Conservation (phyloP, 2,888 invertebrate species). For the Eremobia ochroleuca region DNA sequence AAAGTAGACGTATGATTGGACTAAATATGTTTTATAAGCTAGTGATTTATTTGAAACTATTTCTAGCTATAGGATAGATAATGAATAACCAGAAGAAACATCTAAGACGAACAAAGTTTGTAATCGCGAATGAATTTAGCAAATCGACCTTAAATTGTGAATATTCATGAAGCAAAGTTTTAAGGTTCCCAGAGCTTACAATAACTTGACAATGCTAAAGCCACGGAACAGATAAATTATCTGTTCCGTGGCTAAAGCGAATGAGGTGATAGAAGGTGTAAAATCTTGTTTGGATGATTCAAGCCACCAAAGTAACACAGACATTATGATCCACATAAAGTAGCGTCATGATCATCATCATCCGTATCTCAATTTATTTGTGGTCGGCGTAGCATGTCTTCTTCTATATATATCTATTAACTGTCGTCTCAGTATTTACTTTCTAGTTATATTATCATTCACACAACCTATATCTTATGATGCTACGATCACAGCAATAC, state of each 20-base stretch:
- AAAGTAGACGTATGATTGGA: slow-evolving; percentile 2
- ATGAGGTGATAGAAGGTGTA: background rate
- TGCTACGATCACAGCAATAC: background rate
- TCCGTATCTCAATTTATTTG: background rate
- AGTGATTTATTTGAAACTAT: background rate
- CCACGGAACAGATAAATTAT: too few relatives aligned
- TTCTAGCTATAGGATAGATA: background rate
- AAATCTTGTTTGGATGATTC: background rate
- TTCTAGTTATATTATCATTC: background rate
- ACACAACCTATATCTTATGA: too few relatives aligned
- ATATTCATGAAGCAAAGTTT: slow-evolving; percentile 33
- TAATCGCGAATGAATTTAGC: slow-evolving; percentile 22
- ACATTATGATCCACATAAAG: background rate
- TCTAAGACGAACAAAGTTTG: slow-evolving; percentile 6
- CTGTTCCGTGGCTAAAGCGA: background rate
- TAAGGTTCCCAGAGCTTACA: background rate
- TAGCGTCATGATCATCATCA: too few relatives aligned
- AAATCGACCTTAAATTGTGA: slow-evolving; percentile 29
- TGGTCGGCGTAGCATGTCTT: background rate
- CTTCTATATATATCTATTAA: background rate
- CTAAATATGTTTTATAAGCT: slow-evolving; percentile 6
- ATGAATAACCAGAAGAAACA: background rate
- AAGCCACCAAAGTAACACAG: too few relatives aligned
- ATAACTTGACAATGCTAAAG: background rate
- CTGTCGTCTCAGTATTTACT: background rate